Evolutionary conservation across 2,888 invertebrate genomes (phyloP), one percentile per base, ranked within the genome.

Genomic region (Melinaea menophilus): DNA sequence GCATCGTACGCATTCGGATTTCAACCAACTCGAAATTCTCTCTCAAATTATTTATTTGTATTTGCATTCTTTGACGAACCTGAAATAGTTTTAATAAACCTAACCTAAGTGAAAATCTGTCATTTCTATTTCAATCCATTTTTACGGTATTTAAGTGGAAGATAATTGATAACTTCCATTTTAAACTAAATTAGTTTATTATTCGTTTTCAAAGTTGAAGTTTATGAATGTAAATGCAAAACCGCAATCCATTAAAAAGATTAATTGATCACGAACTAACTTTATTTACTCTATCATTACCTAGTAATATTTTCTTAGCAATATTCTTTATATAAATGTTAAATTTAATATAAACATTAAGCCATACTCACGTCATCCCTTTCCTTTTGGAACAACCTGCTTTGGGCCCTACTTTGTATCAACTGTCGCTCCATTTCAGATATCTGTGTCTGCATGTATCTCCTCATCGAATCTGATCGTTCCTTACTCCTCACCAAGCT

Each of bases 21-120:
- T 94, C 94, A 0, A 93, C 94, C 73, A 94, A 88, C 63, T 94
- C 93, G 70, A 94, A 94, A 70, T 93, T 94, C 73, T 94, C 94
- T 73, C 93, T 93, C 65, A 94, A 79, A 73, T 91, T 93, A 66
- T 91, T 93, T 56, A 94, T 92, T 76, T 94, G 94, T 22, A 92
- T 87, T 73, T 94, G 94, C 93, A 94, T 94, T 67, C 93, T 92
- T 76, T 94, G 93, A 59, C 94, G 90, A 54, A 94, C 92, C 93
- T 93, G 75, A 62, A 66, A 55, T 59, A 47, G 56, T 13, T 59
- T 57, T 55, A n/a, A 31, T 46, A 55, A 63, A 31, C 47, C 34
- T 11, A 7, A 57, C 34, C 31, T 22, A 60, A 54, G 13, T 9
- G 5, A 35, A 11, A 56, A n/a, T 56, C 34, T n/a, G 5, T 4